phyloP scores from a whole-genome alignment of 2,797 vertebrate genomes.

The Dicrostonyx torquatus region DNA sequence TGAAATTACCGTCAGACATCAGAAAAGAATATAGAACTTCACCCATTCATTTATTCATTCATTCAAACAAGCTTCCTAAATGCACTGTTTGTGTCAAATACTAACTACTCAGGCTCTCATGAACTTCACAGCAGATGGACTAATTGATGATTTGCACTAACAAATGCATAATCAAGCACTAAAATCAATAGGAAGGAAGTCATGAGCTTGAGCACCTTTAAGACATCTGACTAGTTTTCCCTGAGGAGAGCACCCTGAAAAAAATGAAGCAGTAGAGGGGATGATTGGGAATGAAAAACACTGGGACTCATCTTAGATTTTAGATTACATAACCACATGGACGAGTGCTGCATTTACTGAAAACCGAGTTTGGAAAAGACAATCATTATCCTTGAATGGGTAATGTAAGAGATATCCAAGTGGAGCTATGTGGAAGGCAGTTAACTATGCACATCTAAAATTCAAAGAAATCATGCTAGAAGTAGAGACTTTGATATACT shows the following conservation, averaged over 20 bases:
- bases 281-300: background rate
- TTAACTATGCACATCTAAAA: slow-evolving; percentile 13
- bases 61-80: slow-evolving; percentile 12
- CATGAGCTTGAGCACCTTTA: background rate
- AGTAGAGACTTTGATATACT: background rate
- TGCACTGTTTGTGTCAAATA: background rate
- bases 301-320: background rate
- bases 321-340: background rate
- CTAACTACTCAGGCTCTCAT: background rate
- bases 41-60: background rate
- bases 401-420: background rate
- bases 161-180: slow-evolving; percentile 21
- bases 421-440: background rate
- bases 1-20: slow-evolving; percentile 37
- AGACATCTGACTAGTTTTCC: background rate
- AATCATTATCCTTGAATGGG: background rate
- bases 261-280: background rate
- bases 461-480: slow-evolving; percentile 47
- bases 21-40: slow-evolving; percentile 44
- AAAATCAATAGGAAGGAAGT: slow-evolving; percentile 60
- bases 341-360: slow-evolving; percentile 1
- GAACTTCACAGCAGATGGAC: background rate
- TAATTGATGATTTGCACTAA: background rate
- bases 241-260: background rate
- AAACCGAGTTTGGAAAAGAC: slow-evolving; percentile 36